phyloP scores from a whole-genome alignment of 1,140 invertebrate species.

The Eumaeus atala region DNA sequence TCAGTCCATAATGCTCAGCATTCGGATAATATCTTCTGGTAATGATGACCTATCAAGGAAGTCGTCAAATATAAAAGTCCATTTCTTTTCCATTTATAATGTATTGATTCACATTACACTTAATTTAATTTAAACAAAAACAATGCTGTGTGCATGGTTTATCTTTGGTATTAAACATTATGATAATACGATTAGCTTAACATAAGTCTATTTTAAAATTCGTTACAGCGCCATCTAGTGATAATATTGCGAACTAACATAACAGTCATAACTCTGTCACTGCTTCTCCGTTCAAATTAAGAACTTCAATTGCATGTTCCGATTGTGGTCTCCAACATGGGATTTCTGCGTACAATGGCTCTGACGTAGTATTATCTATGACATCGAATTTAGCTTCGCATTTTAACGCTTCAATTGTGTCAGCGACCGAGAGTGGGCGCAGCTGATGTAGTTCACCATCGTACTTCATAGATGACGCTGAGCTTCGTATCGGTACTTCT shows the following conservation, averaged over 20 bases:
- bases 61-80: too few relatives aligned
- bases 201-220: conserved; percentile 2
- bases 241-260: conserved; percentile 20
- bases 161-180: conserved; percentile 21
- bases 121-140: too few relatives aligned
- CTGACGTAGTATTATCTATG: conserved; percentile 52
- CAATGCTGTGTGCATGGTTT: background rate
- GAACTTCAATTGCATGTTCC: conserved; percentile 55
- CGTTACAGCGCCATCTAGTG: conserved; percentile 34
- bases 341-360: conserved; percentile 71
- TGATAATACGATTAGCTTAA: conserved; percentile 3
- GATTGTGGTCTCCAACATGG: conserved; percentile 63
- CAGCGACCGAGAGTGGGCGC: conserved; percentile 39
- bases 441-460: conserved; percentile 38
- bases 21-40: too few relatives aligned
- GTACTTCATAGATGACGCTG: conserved; percentile 51
- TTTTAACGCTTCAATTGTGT: conserved; percentile 61
- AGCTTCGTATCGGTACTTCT: conserved; percentile 33
- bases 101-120: too few relatives aligned
- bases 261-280: conserved; percentile 67
- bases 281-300: conserved; percentile 64
- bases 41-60: too few relatives aligned
- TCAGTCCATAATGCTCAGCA: too few relatives aligned
- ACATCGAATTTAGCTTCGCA: conserved; percentile 57
- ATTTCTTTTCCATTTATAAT: too few relatives aligned